Conservation (phyloP, 2,888 invertebrate genomes). For the Heliconius ismenius region DNA sequence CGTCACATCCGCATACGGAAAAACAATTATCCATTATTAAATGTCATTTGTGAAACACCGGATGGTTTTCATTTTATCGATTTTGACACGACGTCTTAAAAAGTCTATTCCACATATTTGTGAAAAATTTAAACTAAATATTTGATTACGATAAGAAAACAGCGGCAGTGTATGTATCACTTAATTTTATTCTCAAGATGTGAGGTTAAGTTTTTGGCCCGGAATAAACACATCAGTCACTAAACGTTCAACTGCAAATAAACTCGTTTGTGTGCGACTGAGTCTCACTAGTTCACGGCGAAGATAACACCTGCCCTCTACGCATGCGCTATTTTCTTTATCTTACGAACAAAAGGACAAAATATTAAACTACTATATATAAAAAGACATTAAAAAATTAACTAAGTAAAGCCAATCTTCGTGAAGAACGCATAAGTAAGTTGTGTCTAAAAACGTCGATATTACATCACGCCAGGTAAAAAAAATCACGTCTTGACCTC, state of each 20-base stretch:
- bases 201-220: slow-evolving; percentile 68
- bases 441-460: slow-evolving; percentile 52
- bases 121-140: slow-evolving; percentile 7
- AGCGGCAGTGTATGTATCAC: slow-evolving; percentile 56
- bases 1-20: slow-evolving; percentile 73
- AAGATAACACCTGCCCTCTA: slow-evolving; percentile 34
- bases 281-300: slow-evolving; percentile 37
- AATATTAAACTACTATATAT: background rate
- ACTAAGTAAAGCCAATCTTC: background rate
- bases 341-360: slow-evolving; percentile 23
- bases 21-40: slow-evolving; percentile 74
- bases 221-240: slow-evolving; percentile 65
- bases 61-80: slow-evolving; percentile 63
- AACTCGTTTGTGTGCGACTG: slow-evolving; percentile 54
- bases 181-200: slow-evolving; percentile 52
- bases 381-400: background rate
- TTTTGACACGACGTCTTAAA: slow-evolving; percentile 46
- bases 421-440: slow-evolving; percentile 54
- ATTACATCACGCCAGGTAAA: slow-evolving; percentile 75
- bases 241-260: slow-evolving; percentile 60
- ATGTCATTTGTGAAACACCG: slow-evolving; percentile 56
- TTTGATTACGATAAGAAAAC: slow-evolving; percentile 2
- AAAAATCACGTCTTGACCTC: slow-evolving; percentile 72
- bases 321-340: slow-evolving; percentile 37
- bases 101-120: background rate